Conservation (phyloP, 2,113 vertebrate species). For the Muntiacus reevesi region DNA sequence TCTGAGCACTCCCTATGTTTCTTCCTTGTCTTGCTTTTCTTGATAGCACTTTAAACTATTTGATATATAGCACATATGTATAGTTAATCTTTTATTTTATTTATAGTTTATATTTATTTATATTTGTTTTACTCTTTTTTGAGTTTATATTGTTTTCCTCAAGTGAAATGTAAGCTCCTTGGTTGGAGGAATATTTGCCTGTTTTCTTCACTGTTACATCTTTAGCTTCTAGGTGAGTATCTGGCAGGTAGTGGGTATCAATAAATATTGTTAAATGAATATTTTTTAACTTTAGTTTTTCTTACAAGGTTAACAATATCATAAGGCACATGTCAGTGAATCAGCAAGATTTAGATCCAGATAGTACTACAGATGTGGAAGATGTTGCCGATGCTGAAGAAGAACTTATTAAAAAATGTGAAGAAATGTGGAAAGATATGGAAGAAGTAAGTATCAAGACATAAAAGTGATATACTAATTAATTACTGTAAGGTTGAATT, state of each 20-base stretch:
- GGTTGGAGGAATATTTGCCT: not conserved
- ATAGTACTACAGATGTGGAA: not conserved
- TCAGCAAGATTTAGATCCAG: slow-evolving; percentile 54
- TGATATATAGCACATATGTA: not conserved
- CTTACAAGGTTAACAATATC: slow-evolving; percentile 52
- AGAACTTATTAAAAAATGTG: slow-evolving; percentile 76
- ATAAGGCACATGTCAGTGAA: slow-evolving; percentile 57
- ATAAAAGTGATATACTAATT: not conserved
- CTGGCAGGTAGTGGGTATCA: slow-evolving; percentile 9
- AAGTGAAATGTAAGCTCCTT: not conserved
- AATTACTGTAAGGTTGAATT: not conserved
- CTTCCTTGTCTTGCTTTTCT: slow-evolving; percentile 12
- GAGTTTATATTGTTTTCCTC: not conserved
- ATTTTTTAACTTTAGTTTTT: slow-evolving; percentile 26
- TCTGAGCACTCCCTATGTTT: not conserved
- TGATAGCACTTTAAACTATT: not conserved
- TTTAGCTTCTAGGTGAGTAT: not conserved
- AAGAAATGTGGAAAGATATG: slow-evolving; percentile 77
- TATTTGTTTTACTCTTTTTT: not conserved
- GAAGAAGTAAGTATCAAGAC: slow-evolving; percentile 76
- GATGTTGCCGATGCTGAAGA: slow-evolving; percentile 13
- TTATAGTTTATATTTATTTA: not conserved
- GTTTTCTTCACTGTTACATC: not conserved
- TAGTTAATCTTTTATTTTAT: not conserved
- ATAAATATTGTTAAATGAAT: slow-evolving; percentile 1